phyloP scores from a whole-genome alignment of 2,888 invertebrate species.

The Lysandra coridon region DNA sequence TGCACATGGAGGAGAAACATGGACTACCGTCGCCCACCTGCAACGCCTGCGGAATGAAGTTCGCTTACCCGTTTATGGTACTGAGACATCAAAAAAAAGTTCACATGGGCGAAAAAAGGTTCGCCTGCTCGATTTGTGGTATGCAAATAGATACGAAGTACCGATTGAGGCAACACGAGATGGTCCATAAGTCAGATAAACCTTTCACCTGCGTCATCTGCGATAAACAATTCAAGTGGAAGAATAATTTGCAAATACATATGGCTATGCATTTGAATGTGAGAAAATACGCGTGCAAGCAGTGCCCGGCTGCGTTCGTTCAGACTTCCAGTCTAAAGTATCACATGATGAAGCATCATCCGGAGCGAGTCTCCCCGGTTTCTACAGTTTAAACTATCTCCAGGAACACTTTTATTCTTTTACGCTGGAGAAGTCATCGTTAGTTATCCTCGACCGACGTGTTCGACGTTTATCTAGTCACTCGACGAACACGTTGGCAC shows the following conservation, averaged over 20 bases:
- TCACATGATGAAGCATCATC: conserved; percentile 47
- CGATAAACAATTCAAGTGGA: conserved; percentile 46
- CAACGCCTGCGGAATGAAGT: conserved; percentile 57
- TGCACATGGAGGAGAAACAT: conserved; percentile 54
- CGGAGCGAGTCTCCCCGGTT: conserved; percentile 23
- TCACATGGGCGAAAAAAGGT: conserved; percentile 59
- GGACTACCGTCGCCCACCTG: conserved; percentile 58
- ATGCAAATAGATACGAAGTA: conserved; percentile 61
- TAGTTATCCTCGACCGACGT: not conserved
- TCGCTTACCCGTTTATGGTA: conserved; percentile 53
- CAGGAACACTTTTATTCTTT: not conserved
- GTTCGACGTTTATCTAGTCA: not conserved
- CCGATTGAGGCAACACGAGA: conserved; percentile 46
- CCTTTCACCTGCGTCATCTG: conserved; percentile 49
- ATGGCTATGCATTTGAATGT: conserved; percentile 51
- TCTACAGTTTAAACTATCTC: not conserved
- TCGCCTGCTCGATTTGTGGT: conserved; percentile 69
- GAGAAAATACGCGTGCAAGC: conserved; percentile 47
- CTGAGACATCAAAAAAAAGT: conserved; percentile 56
- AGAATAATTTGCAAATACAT: conserved; percentile 45
- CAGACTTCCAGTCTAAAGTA: conserved; percentile 46
- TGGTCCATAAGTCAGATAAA: conserved; percentile 48
- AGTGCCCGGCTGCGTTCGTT: conserved; percentile 54
- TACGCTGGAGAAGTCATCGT: not conserved
- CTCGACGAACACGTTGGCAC: not conserved